phyloP scores from a whole-genome alignment of 1,140 invertebrate species.

The Drosophila pallidifrons region DNA sequence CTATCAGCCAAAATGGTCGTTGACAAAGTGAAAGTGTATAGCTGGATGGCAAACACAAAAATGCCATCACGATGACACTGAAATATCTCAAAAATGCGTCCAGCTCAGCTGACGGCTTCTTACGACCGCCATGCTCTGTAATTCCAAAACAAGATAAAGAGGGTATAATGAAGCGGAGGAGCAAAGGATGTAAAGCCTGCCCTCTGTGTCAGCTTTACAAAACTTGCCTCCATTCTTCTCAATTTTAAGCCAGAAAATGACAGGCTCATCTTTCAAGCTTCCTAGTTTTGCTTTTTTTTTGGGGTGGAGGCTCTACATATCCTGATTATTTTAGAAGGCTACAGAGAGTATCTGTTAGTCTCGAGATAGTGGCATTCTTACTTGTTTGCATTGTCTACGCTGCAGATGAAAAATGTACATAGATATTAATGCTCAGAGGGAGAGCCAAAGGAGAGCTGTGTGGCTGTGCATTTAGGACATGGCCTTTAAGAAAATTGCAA shows the following conservation, averaged over 20 bases:
- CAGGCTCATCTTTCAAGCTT: conserved; percentile 1
- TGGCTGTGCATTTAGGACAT: conserved; percentile 43
- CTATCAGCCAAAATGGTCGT: conserved; percentile 45
- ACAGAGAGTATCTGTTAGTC: conserved; percentile 10
- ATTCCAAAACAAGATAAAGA: background rate
- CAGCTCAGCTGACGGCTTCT: conserved; percentile 25
- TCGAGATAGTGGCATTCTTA: background rate
- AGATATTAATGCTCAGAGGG: conserved; percentile 54
- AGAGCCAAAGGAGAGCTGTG: conserved; percentile 3
- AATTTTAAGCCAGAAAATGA: conserved; percentile 3
- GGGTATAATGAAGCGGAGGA: conserved; percentile 7
- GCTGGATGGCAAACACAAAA: conserved; percentile 43
- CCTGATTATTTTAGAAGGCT: background rate
- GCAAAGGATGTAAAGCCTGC: background rate
- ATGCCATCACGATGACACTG: conserved; percentile 57
- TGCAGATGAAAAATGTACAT: conserved; percentile 59
- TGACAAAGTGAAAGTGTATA: conserved; percentile 61
- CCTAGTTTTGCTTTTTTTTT: background rate
- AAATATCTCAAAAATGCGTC: conserved; percentile 56
- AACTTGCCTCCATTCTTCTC: conserved; percentile 3
- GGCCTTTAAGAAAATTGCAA: conserved; percentile 51
- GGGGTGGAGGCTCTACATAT: background rate
- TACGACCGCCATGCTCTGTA: conserved; percentile 11
- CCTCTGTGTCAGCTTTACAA: background rate
- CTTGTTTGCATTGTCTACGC: conserved; percentile 57